A percentile compares a stretch with the other conserved stretches of the same genome.
phyloP scores from a whole-genome alignment of 2,888 invertebrate genomes.

The Stictocephala bisonia region DNA sequence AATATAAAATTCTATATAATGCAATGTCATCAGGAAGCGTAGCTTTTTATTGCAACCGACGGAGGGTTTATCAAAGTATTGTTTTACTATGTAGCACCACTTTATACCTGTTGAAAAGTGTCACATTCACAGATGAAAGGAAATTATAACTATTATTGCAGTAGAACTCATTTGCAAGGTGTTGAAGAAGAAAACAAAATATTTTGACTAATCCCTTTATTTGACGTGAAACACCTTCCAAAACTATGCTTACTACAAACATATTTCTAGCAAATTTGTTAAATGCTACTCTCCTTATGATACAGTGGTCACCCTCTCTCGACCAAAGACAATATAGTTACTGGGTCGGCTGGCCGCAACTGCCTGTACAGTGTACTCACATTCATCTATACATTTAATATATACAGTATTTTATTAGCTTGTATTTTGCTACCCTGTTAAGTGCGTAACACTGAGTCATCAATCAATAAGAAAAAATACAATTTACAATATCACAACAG shows the following conservation, averaged over 20 bases:
- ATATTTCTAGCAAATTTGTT: conserved; percentile 44
- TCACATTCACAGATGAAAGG: no score
- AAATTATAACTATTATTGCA: no score
- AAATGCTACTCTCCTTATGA: conserved; percentile 35
- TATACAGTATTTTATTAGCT: conserved; percentile 45
- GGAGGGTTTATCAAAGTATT: no score
- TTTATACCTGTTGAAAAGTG: no score
- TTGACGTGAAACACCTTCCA: conserved; percentile 48
- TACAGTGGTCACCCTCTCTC: conserved; percentile 38
- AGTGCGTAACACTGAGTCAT: conserved; percentile 46
- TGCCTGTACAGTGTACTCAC: conserved; percentile 8
- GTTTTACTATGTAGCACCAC: no score
- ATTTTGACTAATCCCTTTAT: conserved; percentile 40
- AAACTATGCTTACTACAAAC: conserved; percentile 47
- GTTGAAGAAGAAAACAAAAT: conserved; percentile 1
- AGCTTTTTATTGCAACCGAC: no score
- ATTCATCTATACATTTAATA: conserved; percentile 47
- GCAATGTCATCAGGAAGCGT: no score
- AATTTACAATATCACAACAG: no score
- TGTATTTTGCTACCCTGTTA: conserved; percentile 47
- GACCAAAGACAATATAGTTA: conserved; percentile 35
- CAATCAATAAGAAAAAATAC: not conserved
- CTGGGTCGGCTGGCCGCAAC: not conserved
- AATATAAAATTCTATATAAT: no score
- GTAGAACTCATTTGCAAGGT: no score